Conservation (phyloP, 2,113 vertebrate genomes). For the Hystrix cristata region DNA sequence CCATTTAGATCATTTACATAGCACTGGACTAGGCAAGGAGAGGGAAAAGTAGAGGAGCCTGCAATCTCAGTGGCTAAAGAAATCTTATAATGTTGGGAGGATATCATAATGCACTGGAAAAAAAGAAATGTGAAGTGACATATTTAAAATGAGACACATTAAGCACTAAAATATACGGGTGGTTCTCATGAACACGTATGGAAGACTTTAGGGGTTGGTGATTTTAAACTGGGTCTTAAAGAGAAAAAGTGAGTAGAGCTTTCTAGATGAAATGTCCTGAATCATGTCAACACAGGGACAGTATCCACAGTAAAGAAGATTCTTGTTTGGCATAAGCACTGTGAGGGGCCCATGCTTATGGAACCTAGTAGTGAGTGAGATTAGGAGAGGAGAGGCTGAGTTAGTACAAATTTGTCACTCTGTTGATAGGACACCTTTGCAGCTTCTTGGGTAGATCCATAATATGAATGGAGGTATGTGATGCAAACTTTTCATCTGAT, state of each 20-base stretch:
- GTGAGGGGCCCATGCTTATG: fast-evolving
- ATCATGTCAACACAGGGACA: not conserved
- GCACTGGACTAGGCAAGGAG: not conserved
- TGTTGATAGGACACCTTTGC: fast-evolving
- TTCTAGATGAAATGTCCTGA: not conserved
- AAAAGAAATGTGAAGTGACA: not conserved
- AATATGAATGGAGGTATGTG: fast-evolving
- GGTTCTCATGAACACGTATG: not conserved
- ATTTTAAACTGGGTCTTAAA: not conserved
- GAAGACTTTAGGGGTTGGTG: not conserved
- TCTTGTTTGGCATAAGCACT: fast-evolving
- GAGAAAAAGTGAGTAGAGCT: not conserved
- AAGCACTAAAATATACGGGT: not conserved
- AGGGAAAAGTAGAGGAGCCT: not conserved
- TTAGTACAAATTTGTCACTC: fast-evolving
- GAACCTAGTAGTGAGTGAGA: not conserved
- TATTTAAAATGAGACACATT: not conserved
- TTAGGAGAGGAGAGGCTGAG: not conserved
- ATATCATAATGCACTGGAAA: not conserved
- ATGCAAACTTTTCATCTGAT: fast-evolving
- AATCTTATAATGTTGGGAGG: not conserved
- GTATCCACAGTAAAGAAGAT: not conserved
- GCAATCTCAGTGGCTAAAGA: not conserved
- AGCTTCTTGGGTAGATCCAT: not conserved
- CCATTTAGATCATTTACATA: not conserved